These are phyloP conservation scores for Actenoides hombroni DNA, from an alignment of 2,113 vertebrate species.

Conservation along the genomic window DNA sequence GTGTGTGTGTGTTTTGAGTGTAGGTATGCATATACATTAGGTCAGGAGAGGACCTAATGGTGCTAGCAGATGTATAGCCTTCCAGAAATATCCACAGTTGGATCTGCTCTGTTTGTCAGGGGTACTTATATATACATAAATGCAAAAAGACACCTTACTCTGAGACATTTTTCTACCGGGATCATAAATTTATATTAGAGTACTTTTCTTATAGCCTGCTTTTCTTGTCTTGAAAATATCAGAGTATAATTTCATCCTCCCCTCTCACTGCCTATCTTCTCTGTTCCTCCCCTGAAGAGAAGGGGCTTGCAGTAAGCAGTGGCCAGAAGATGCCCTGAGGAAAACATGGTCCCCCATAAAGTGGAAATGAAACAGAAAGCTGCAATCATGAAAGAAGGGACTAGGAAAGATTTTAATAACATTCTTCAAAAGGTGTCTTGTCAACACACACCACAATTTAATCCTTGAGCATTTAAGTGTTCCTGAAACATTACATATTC, in stretches of 20 bases:
- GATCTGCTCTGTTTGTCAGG: not conserved
- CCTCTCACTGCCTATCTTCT: not conserved
- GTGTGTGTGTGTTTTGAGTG: not conserved
- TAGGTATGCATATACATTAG: not conserved
- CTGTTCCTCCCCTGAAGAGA: conserved; percentile 11
- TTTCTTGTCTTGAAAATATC: conserved; percentile 28
- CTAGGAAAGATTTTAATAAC: conserved; percentile 34
- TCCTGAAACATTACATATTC: not conserved
- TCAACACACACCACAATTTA: not conserved
- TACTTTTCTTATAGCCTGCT: not conserved
- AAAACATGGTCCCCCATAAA: not conserved
- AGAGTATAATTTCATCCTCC: conserved; percentile 16
- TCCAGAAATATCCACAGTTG: not conserved
- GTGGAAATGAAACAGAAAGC: conserved; percentile 51
- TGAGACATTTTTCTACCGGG: not conserved
- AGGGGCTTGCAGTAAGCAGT: not conserved
- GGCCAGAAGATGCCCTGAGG: not conserved
- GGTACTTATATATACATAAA: not conserved
- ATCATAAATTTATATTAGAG: conserved; percentile 7
- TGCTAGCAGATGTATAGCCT: not conserved
- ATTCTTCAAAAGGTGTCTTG: conserved; percentile 20
- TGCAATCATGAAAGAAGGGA: not conserved
- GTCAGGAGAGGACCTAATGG: not conserved
- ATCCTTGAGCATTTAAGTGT: not conserved
- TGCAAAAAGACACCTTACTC: not conserved